A percentile compares a stretch with the other conserved stretches of the same genome.
These are phyloP conservation scores for Polydrusus pterygomalis DNA, from an alignment of 2,888 invertebrate species.

Conservation along the genomic window DNA sequence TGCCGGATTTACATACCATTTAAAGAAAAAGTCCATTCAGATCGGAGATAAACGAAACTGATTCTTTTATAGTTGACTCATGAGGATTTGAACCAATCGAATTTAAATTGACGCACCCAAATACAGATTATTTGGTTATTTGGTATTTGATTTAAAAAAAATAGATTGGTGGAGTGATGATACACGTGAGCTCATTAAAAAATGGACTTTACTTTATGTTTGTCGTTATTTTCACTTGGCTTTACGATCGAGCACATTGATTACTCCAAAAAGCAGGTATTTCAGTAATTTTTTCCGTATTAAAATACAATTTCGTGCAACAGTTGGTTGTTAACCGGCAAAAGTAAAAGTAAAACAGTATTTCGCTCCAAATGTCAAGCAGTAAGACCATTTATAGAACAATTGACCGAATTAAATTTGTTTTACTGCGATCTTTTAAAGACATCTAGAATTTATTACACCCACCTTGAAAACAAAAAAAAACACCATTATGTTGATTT, in stretches of 20 bases:
- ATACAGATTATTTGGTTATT: constrained; percentile 1
- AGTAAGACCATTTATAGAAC: constrained; percentile 40
- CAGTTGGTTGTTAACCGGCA: constrained; percentile 28
- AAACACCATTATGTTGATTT: too few relatives aligned
- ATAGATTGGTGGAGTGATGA: too few relatives aligned
- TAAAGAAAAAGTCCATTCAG: constrained; percentile 42
- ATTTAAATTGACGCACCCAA: constrained; percentile 39
- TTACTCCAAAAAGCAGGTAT: background rate
- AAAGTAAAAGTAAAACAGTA: constrained; percentile 45
- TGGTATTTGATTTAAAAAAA: background rate
- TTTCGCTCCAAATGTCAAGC: constrained; percentile 40
- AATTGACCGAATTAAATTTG: constrained; percentile 44
- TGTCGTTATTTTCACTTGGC: background rate
- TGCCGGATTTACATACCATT: constrained; percentile 42
- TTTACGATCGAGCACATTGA: background rate
- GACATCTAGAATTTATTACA: constrained; percentile 29
- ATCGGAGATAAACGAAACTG: constrained; percentile 23
- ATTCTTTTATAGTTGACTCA: constrained; percentile 39
- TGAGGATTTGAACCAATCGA: constrained; percentile 28
- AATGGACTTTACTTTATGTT: background rate
- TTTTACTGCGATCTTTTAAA: constrained; percentile 30
- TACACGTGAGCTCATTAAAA: too few relatives aligned
- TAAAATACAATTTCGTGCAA: constrained; percentile 29
- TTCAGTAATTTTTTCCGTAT: constrained; percentile 10
- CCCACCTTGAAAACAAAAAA: constrained; percentile 3